Evolutionary conservation across 2,888 invertebrate genomes (phyloP), one percentile per base, ranked within the genome.

Genomic region (Rhagophthalmus giganteus): DNA sequence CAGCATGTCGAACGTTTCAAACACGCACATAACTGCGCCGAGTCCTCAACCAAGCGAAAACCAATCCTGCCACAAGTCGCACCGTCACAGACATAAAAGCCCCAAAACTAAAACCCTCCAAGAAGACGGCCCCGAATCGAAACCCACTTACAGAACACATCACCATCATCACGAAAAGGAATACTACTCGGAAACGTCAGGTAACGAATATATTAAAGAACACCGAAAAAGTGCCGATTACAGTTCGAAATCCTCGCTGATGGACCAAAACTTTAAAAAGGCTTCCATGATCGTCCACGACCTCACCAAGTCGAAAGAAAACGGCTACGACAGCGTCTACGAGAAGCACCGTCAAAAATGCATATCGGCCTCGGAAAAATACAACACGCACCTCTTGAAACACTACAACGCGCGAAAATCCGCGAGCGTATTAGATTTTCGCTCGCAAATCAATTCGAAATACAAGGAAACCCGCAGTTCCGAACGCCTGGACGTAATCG

Each of bases 141-240:
- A 51, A 26, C 16, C 34, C 8, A 9, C 70, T 14, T 72, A 76
- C 46, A 74, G 76, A 67, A 73, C 78, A 2, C 69, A 70, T 39
- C 67, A 71, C 51, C 69, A 70, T 52, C 66, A 68, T 46, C 63
- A 66, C 20, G 72, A 74, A 26, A 71, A 69, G 40, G 82, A 82
- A 70, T 83, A 83, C 70, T 77, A 73, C 66, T 80, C 81, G 1
- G 82, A 83, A 66, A 81, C 81, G 60, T 81, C 81, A 44, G 78
- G 72, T 54, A 78, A 76, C 55, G 78, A 76, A n/a, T 32, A 41
- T 15, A 28, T 37, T 8, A 65, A 48, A 53, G 61, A 10, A 9
- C 47, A 46, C 8, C 40, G 38, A 30, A 42, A 47, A 11, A 64
- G 61, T 41, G 55, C 62, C 11, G 66, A 65, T 25, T 66, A 60